These are phyloP conservation scores for Cardiocondyla obscurior DNA, from an alignment of 1,140 invertebrate species.

Conservation along the genomic window DNA sequence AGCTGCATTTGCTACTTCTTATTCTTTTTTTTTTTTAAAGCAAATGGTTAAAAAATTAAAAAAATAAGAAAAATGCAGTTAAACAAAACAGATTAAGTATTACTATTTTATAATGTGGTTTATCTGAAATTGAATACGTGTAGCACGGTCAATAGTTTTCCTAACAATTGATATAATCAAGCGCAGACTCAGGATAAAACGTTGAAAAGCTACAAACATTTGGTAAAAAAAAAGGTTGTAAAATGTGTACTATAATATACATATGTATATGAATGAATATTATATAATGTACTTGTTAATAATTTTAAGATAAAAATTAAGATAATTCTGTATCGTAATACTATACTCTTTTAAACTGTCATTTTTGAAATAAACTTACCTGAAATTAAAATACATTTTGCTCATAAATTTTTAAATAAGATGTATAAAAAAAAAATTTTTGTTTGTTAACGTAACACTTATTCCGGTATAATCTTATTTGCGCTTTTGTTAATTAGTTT, in stretches of 20 bases:
- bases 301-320: neutral
- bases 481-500: neutral
- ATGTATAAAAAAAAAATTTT: neutral
- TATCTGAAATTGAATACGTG: neutral
- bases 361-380: slow-evolving; percentile 10
- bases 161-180: neutral
- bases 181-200: neutral
- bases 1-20: neutral
- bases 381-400: neutral
- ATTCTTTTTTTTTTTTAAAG: neutral
- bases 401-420: neutral
- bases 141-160: slow-evolving; percentile 2
- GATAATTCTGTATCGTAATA: neutral
- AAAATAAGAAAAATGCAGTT: neutral
- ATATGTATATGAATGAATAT: neutral
- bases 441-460: neutral
- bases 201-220: neutral
- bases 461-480: neutral
- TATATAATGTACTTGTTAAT: slow-evolving; percentile 19
- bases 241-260: slow-evolving; percentile 3
- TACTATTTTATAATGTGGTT: neutral
- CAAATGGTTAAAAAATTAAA: neutral
- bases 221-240: neutral
- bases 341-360: neutral
- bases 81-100: neutral